phyloP scores from a whole-genome alignment of 2,113 vertebrate genomes.

The Charina bottae region DNA sequence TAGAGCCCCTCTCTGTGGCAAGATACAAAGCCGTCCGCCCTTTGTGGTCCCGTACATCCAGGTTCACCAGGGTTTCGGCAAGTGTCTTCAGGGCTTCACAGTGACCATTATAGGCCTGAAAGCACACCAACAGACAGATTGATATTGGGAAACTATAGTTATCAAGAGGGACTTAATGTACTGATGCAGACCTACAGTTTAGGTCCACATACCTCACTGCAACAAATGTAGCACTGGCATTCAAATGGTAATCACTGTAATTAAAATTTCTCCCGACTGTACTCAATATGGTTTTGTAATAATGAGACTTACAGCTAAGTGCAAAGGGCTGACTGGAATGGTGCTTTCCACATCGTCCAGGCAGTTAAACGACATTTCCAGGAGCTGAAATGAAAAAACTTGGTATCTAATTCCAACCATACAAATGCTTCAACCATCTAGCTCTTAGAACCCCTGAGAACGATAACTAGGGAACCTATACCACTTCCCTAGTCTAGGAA shows the following conservation, averaged over 20 bases:
- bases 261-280: not conserved
- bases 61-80: slow-evolving; percentile 92
- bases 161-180: not conserved
- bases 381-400: slow-evolving; percentile 77
- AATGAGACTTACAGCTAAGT: slow-evolving; percentile 91
- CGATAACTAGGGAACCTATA: not conserved
- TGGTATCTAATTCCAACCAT: not conserved
- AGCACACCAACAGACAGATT: not conserved
- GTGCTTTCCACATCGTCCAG: slow-evolving; percentile 93
- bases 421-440: rapidly evolving
- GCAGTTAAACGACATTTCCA: slow-evolving; percentile 98
- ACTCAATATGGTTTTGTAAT: not conserved
- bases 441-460: not conserved
- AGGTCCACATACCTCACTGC: not conserved
- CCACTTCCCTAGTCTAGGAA: not conserved
- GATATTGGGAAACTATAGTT: not conserved
- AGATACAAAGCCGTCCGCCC: slow-evolving; percentile 91
- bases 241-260: slow-evolving; percentile 2
- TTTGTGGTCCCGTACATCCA: slow-evolving; percentile 88
- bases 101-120: slow-evolving; percentile 93
- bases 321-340: slow-evolving; percentile 93
- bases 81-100: slow-evolving; percentile 91
- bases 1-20: slow-evolving; percentile 86
- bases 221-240: not conserved
- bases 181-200: not conserved